Percentiles rank a stretch among this genome's conserved stretches.
These are phyloP conservation scores for Matsumurasca onukii DNA, from an alignment of 1,140 invertebrate genomes.

Conservation along the genomic window DNA sequence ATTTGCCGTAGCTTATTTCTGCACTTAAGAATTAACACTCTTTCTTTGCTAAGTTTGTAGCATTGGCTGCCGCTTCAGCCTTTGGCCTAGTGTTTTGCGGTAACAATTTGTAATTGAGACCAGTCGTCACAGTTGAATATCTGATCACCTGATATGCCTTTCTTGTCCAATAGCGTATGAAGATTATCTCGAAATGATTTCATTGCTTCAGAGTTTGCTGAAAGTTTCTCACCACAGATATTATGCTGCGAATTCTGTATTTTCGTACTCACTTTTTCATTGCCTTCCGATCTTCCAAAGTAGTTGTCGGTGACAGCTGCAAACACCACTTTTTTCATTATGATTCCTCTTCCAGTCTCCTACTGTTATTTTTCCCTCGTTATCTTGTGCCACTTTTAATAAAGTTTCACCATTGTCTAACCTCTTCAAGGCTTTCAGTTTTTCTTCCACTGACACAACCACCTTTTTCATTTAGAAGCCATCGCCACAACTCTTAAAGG, in stretches of 20 bases:
- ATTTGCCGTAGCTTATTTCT: no score
- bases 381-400: no score
- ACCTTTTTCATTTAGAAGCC: no score
- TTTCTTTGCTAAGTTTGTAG: no score
- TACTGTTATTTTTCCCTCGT: no score
- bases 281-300: constrained; percentile 25
- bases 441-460: no score
- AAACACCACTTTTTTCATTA: constrained; percentile 26
- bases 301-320: constrained; percentile 4
- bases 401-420: no score
- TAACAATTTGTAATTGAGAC: constrained; percentile 3
- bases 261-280: constrained; percentile 33
- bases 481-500: no score
- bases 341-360: no score
- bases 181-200: constrained; percentile 31
- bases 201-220: constrained; percentile 26
- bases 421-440: no score
- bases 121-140: not conserved
- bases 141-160: constrained; percentile 23
- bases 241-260: constrained; percentile 36
- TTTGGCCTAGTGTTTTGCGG: not conserved
- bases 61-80: no score
- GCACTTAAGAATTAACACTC: no score
- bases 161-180: constrained; percentile 25
- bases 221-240: constrained; percentile 39